Evolutionary conservation across 2,888 invertebrate genomes (phyloP).

Genomic region (Nomada flava): DNA sequence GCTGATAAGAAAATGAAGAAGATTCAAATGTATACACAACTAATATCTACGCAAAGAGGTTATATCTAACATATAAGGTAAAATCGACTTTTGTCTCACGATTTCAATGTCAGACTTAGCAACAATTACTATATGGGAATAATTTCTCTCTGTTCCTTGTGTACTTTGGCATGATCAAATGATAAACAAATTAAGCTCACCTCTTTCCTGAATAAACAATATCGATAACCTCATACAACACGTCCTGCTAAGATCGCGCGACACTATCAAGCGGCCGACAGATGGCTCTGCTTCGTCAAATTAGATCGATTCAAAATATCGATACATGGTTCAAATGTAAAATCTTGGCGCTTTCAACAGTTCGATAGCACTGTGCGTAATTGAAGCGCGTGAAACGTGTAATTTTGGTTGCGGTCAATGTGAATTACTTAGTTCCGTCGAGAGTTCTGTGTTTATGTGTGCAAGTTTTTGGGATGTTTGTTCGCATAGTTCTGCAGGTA

Average conservation of each 20-base stretch:
- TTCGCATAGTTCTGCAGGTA: background rate
- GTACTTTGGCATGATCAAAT: background rate
- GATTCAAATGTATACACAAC: background rate
- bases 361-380: background rate
- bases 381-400: background rate
- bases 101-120: background rate
- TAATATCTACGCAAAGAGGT: constrained; percentile 21
- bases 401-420: background rate
- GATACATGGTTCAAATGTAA: constrained; percentile 25
- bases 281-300: constrained; percentile 24
- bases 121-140: background rate
- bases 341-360: background rate
- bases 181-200: constrained; percentile 41
- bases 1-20: background rate
- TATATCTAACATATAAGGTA: constrained; percentile 4
- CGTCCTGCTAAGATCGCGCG: constrained; percentile 41
- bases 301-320: constrained; percentile 41
- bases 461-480: background rate
- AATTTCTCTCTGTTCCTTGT: background rate
- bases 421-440: constrained; percentile 1
- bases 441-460: background rate
- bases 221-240: constrained; percentile 15
- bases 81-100: background rate
- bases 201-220: constrained; percentile 31
- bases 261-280: constrained; percentile 16